Base-by-base conservation (phyloP, 2,888 invertebrate species). In the Aleiodes alternator region DNA sequence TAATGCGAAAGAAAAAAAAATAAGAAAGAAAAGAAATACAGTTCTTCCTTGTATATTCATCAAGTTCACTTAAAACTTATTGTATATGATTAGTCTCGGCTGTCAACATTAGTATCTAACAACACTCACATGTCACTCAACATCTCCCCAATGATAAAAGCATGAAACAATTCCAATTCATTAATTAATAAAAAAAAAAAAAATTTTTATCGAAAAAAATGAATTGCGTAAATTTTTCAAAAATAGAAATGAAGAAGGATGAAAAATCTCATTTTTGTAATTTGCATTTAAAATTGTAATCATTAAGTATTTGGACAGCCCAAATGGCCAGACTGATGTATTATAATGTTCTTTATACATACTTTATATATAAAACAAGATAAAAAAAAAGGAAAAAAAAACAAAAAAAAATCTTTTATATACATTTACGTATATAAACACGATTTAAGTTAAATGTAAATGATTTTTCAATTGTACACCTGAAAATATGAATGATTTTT, bases 321-420 rank as follows among this genome's bases (percentile, higher is more conserved):
- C 76, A 72, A 76, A 74, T 83, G 86, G 84, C 86, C 87, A 85
- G 88, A 88, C 88, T 88, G 88, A 88, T 88, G 87, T 88, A 88
- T 85, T 84, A 87, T 87, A 76, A 64, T 86, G 82, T 85, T 87
- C 87, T 88, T 87, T 71, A 64, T 64, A 64, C 48, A 64, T 64
- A 43, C 38, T n/a, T 59, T 59, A 59, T 59, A 59, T 59, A 59
- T 59, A 61, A 61, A 64, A 64, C 34, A 34, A 23, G 23, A 23
- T 1, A 23, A 23, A 23, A 23, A 2, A 2, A 23, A 23, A 23
- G 23, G 2, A 23, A 23, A 23, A 23, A 23, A 23, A 23, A 23
- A 23, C 23, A 23, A 43, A n/a, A 38, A 38, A 38, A 38, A 43
- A 43, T 64, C 16, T 64, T 29, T 29, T 43, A 59, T 23, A 87